A percentile compares a stretch with the other conserved stretches of the same genome.
Evolutionary conservation across 2,888 invertebrate genomes (phyloP).

Genomic region (Eupithecia vulgata): DNA sequence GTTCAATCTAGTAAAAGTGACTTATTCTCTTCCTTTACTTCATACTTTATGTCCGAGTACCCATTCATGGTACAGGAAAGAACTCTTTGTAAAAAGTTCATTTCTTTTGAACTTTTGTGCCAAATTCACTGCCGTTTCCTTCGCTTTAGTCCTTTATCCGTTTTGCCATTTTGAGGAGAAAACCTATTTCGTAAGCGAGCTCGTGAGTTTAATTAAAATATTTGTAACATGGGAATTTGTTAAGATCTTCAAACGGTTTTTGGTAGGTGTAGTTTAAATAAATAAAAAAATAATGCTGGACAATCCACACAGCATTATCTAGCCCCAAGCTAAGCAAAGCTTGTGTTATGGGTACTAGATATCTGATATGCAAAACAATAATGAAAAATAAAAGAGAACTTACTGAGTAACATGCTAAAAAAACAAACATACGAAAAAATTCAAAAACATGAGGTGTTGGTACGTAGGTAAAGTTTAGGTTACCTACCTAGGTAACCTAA

Average conservation of each 20-base stretch:
- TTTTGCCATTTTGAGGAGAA: slow-evolving; percentile 19
- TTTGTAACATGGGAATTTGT: background rate
- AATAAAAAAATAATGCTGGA: too few species aligned
- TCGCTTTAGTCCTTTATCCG: slow-evolving; percentile 46
- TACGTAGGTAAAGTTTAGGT: too few species aligned
- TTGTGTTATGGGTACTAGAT: too few species aligned
- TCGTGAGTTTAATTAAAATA: slow-evolving; percentile 13
- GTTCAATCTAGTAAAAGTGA: slow-evolving; percentile 35
- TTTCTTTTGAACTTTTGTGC: slow-evolving; percentile 58
- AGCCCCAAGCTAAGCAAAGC: too few species aligned
- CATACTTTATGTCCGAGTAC: slow-evolving; percentile 56
- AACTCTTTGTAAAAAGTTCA: slow-evolving; percentile 53
- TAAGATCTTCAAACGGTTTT: background rate
- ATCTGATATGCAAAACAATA: too few species aligned
- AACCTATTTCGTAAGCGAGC: slow-evolving; percentile 18
- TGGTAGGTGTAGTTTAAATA: too few species aligned
- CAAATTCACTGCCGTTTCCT: slow-evolving; percentile 44
- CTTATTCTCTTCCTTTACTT: slow-evolving; percentile 37
- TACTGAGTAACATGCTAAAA: too few species aligned
- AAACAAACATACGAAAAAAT: too few species aligned
- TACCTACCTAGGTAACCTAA: too few species aligned
- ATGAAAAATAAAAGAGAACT: too few species aligned
- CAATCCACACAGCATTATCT: too few species aligned
- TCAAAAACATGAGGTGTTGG: too few species aligned
- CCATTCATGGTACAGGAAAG: slow-evolving; percentile 49